These are phyloP conservation scores for Coregonus ussuriensis DNA, from an alignment of 2,797 vertebrate genomes.

Conservation along the genomic window DNA sequence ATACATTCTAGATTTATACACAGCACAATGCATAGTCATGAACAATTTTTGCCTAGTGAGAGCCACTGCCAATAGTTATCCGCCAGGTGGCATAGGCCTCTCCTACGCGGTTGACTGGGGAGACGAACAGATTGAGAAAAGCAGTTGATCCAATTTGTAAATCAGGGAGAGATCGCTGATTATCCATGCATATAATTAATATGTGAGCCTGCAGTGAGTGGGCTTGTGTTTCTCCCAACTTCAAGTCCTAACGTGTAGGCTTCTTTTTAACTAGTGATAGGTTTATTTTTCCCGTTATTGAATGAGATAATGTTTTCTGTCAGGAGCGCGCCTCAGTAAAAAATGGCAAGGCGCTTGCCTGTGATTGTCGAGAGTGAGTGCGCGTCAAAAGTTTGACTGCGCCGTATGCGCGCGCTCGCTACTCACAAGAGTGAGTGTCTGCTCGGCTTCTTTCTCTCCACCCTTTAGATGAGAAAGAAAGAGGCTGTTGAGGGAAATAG, in stretches of 20 bases:
- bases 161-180: background rate
- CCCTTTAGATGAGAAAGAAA: conserved; percentile 26
- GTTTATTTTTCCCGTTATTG: background rate
- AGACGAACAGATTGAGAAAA: background rate
- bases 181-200: background rate
- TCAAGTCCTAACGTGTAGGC: background rate
- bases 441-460: conserved; percentile 23
- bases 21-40: background rate
- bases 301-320: background rate
- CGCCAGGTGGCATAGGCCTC: background rate
- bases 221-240: background rate
- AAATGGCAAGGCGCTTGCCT: background rate
- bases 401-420: conserved; percentile 31
- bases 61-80: background rate
- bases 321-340: background rate
- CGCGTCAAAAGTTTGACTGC: conserved; percentile 34
- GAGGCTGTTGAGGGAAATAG: background rate
- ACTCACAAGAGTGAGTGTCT: conserved; percentile 28
- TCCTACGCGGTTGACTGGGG: background rate
- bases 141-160: conserved; percentile 6
- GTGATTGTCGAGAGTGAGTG: conserved; percentile 24
- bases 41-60: background rate
- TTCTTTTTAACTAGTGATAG: background rate
- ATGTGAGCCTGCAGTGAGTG: background rate
- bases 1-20: no score